Evolutionary conservation across 2,888 invertebrate genomes (phyloP).

Genomic region (Geotrupes spiniger): DNA sequence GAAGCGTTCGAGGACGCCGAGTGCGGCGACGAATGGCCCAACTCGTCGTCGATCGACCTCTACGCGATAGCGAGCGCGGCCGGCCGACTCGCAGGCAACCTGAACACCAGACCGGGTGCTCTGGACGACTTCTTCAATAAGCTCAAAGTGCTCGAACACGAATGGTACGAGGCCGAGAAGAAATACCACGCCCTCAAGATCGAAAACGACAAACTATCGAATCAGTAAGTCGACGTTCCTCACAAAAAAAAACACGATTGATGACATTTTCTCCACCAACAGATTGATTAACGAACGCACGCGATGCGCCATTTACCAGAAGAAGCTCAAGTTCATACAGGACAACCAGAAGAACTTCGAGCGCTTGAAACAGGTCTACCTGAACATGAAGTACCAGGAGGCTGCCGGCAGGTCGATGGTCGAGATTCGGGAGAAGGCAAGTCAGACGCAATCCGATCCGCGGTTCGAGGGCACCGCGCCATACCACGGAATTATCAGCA

Average conservation of each 20-base stretch:
- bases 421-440: constrained; percentile 38
- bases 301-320: constrained; percentile 36
- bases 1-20: constrained; percentile 25
- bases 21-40: constrained; percentile 11
- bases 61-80: constrained; percentile 15
- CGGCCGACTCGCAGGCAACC: constrained; percentile 13
- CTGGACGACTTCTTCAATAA: constrained; percentile 26
- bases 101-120: constrained; percentile 12
- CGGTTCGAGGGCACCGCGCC: not conserved
- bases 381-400: constrained; percentile 42
- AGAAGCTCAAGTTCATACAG: constrained; percentile 41
- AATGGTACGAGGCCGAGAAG: constrained; percentile 31
- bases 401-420: constrained; percentile 35
- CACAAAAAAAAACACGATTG: not conserved
- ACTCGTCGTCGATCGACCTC: constrained; percentile 18
- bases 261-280: not conserved
- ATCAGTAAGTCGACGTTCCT: constrained; percentile 25
- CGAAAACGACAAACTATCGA: constrained; percentile 34
- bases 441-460: constrained; percentile 32
- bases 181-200: constrained; percentile 31
- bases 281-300: constrained; percentile 36
- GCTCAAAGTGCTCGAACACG: constrained; percentile 30
- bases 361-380: constrained; percentile 40
- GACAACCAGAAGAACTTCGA: constrained; percentile 42
- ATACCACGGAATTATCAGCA: not conserved